Evolutionary conservation across 1,140 invertebrate genomes (phyloP), one percentile per base, ranked within the genome.

Genomic region (Calephelis virginiensis): DNA sequence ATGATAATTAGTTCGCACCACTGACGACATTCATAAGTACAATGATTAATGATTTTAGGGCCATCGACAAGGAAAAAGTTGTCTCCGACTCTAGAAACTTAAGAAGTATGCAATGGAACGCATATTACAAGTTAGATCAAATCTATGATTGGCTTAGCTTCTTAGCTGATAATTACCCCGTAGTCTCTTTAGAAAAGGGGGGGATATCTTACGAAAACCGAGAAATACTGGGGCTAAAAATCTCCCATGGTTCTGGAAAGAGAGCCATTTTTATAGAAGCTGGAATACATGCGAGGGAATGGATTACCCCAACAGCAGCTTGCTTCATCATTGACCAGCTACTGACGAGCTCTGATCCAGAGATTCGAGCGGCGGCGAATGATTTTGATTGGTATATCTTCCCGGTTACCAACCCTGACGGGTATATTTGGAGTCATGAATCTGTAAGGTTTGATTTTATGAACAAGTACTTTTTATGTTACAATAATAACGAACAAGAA

Each of bases 341-440:
- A 9, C 77, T 94, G 12, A 92, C 83, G 5, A 91, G 90, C 56
- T 78, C 81, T 12, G 86, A 93, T 74, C 67, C 83, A 0, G 88
- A 86, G 61, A 87, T 90, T 0, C 80, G 76, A 64, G 86, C 88
- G 2, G 89, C 92, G 59, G 92, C 92, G 10, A 85, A 93, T 53
- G 92, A 92, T 70, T 94, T 93, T 64, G 95, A 96, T 77, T 96
- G 94, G 94, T 94, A 95, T 74, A 93, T 97, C 46, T 92, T 96
- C 17, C 95, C 95, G 0, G 91, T 94, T 14, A 89, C 92, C 2
- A 96, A 96, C 82, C 94, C 94, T 38, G 95, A 96, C 86, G 95
- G 95, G 3, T 95, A 95, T 72, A 87, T 92, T 38, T 95, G 92
- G 82, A 93, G 93, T 4, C 92, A 93, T 75, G 80, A 82, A 45